phyloP scores from a whole-genome alignment of 2,797 vertebrate species.

The Anolis apletophallus region DNA sequence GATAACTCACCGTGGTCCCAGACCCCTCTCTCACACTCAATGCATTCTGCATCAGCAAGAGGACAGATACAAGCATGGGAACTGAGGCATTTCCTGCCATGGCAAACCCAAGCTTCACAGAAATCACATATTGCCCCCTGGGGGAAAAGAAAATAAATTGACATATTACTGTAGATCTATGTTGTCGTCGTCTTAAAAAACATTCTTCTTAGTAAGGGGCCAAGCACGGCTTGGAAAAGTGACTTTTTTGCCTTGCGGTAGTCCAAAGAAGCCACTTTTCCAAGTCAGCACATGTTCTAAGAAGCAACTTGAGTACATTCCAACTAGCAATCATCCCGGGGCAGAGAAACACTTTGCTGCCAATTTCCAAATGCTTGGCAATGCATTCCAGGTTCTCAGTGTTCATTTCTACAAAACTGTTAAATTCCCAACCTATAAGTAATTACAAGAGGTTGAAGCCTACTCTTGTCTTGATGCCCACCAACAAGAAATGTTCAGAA shows the following conservation, averaged over 20 bases:
- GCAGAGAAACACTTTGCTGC: neutral
- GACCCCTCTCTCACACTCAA: constrained; percentile 93
- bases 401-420: constrained; percentile 21
- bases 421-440: neutral
- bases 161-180: neutral
- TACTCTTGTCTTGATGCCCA: neutral
- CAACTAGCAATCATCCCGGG: fast-evolving
- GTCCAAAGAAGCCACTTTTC: neutral
- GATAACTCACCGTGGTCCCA: constrained; percentile 91
- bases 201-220: neutral
- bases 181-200: neutral
- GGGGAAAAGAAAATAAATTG: constrained; percentile 32
- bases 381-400: constrained; percentile 7
- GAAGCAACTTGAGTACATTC: neutral
- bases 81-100: constrained; percentile 94
- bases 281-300: neutral
- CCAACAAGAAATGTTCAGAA: neutral
- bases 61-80: constrained; percentile 93
- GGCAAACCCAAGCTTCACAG: constrained; percentile 99
- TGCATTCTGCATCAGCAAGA: constrained; percentile 91
- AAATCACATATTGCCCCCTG: constrained; percentile 97
- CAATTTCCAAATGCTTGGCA: neutral
- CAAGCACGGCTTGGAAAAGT: neutral
- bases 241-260: neutral
- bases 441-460: constrained; percentile 21